Evolutionary conservation across 2,888 invertebrate genomes (phyloP).

Genomic region (Macrophya alboannulata): DNA sequence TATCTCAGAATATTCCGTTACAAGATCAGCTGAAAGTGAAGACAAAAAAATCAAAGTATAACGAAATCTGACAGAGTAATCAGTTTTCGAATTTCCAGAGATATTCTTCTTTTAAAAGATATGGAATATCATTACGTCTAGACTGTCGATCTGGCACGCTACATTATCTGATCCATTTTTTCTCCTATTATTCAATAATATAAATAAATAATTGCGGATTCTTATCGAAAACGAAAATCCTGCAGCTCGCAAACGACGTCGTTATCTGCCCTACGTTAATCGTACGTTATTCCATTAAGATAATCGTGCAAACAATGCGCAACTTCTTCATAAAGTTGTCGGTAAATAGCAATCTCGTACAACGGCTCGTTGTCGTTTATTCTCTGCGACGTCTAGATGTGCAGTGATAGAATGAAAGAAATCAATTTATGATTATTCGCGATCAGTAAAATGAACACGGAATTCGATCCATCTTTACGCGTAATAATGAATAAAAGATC

Average conservation of each 20-base stretch:
- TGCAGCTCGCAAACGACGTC: background rate
- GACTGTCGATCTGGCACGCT: background rate
- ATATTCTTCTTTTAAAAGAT: background rate
- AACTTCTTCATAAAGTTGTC: background rate
- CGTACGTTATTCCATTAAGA: background rate
- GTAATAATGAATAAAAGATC: background rate
- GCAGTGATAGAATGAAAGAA: background rate
- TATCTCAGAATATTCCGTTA: background rate
- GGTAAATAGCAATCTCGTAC: background rate
- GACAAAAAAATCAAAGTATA: background rate
- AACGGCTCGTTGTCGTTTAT: too few species aligned
- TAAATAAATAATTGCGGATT: background rate
- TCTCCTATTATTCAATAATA: background rate
- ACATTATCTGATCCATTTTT: background rate
- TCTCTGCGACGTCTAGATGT: too few species aligned
- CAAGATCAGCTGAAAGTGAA: background rate
- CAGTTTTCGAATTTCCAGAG: background rate
- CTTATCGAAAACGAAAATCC: background rate
- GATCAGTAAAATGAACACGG: background rate
- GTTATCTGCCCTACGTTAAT: background rate
- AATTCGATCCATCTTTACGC: background rate
- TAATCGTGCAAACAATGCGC: background rate
- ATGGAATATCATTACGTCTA: background rate
- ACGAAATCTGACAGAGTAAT: background rate
- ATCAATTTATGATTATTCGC: background rate